Evolutionary conservation across 2,797 vertebrate genomes (phyloP).

Genomic region (Urocyon cinereoargenteus): DNA sequence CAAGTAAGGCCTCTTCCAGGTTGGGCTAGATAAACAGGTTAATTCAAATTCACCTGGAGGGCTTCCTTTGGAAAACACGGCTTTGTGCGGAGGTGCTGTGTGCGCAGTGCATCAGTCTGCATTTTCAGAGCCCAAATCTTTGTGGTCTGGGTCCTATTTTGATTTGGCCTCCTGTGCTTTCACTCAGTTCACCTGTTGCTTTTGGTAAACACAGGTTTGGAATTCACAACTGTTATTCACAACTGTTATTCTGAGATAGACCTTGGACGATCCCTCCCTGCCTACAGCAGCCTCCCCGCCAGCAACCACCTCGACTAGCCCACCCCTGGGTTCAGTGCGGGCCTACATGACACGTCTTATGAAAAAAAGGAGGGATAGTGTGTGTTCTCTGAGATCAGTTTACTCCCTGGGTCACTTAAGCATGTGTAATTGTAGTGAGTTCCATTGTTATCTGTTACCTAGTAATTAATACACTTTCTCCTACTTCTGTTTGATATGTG

Average conservation of each 20-base stretch:
- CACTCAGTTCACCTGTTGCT: neutral
- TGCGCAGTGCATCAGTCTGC: neutral
- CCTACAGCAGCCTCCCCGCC: neutral
- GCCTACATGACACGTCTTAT: neutral
- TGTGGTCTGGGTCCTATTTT: neutral
- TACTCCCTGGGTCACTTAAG: neutral
- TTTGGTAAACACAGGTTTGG: conserved; percentile 41
- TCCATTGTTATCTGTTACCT: neutral
- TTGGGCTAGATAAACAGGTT: conserved; percentile 2
- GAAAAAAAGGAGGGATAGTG: neutral
- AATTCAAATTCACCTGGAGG: neutral
- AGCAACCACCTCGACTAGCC: neutral
- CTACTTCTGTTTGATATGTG: conserved; percentile 36
- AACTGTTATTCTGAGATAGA: neutral
- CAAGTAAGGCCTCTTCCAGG: conserved; percentile 12
- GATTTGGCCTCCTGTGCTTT: conserved; percentile 2
- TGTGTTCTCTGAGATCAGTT: neutral
- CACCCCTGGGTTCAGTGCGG: neutral
- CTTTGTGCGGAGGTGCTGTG: neutral
- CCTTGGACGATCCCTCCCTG: rapidly evolving
- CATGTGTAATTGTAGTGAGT: neutral
- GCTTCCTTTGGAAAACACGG: neutral
- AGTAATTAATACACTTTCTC: conserved; percentile 35
- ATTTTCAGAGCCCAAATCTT: neutral
- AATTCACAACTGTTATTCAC: neutral